Conservation (phyloP, 2,797 vertebrate species). For the Threskiornis aethiopicus region DNA sequence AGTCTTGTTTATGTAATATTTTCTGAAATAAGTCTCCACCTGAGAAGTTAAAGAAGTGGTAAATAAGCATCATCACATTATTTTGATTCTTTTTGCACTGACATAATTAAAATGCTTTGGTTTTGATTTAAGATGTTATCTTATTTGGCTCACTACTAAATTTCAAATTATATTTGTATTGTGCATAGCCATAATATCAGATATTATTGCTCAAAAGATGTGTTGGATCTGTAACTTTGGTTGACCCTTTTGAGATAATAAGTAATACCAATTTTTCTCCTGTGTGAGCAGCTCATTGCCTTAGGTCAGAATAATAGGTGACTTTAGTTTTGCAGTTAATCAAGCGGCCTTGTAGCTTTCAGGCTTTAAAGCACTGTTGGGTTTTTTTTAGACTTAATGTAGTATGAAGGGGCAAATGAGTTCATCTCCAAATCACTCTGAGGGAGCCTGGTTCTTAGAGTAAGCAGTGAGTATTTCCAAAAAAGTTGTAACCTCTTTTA, state of each 20-base stretch:
- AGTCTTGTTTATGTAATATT: background rate
- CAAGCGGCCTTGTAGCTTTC: background rate
- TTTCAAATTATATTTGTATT: background rate
- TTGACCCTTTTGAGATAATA: background rate
- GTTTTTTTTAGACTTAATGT: background rate
- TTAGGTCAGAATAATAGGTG: background rate
- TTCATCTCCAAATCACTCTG: background rate
- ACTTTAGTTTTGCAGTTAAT: background rate
- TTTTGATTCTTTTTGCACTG: background rate
- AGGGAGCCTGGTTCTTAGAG: background rate
- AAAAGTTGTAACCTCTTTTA: background rate
- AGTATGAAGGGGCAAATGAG: background rate
- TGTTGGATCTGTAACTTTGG: background rate
- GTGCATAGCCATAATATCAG: background rate
- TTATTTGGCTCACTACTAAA: background rate
- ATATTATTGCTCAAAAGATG: background rate
- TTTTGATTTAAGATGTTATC: background rate
- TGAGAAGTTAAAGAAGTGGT: background rate
- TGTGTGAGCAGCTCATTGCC: background rate
- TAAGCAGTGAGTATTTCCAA: background rate
- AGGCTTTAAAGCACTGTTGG: background rate
- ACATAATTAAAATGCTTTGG: background rate
- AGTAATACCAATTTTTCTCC: background rate
- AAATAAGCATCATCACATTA: background rate
- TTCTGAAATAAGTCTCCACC: background rate